A percentile compares a stretch with the other conserved stretches of the same genome.
phyloP scores from a whole-genome alignment of 2,113 vertebrate species.

The Ranitomeya imitator region DNA sequence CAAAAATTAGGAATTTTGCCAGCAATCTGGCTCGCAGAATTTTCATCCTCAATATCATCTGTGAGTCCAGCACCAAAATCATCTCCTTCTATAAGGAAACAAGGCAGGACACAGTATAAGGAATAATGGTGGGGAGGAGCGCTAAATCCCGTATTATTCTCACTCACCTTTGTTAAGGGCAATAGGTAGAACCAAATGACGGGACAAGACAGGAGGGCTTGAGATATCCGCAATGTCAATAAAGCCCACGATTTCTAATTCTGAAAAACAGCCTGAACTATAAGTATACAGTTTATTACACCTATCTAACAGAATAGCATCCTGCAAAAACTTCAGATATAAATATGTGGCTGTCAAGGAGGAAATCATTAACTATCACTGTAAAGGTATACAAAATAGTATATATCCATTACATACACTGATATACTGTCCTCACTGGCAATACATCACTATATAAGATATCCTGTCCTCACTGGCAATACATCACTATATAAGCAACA shows the following conservation, averaged over 20 bases:
- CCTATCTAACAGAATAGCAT: background rate
- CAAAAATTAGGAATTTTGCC: constrained; percentile 98
- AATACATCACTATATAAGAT: too few relatives aligned
- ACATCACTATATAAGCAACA: too few relatives aligned
- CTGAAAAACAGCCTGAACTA: constrained; percentile 67
- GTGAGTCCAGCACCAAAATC: constrained; percentile 90
- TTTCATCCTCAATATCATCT: constrained; percentile 93
- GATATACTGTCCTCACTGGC: background rate
- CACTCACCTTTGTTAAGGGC: constrained; percentile 93
- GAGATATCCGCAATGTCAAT: constrained; percentile 97
- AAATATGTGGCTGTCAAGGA: too few relatives aligned
- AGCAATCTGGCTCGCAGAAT: constrained; percentile 92
- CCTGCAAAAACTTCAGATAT: background rate
- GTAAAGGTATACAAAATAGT: too few relatives aligned
- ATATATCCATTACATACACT: too few relatives aligned
- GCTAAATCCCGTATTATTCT: constrained; percentile 2
- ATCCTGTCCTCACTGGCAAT: background rate
- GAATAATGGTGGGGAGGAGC: background rate
- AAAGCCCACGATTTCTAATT: constrained; percentile 95
- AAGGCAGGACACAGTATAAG: background rate
- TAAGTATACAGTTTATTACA: too few relatives aligned
- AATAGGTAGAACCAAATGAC: constrained; percentile 94
- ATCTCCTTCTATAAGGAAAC: constrained; percentile 82
- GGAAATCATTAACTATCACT: too few relatives aligned
- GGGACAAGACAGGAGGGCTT: constrained; percentile 93